Conservation (phyloP, 2,113 vertebrate genomes). For the Halcyon malimbica region DNA sequence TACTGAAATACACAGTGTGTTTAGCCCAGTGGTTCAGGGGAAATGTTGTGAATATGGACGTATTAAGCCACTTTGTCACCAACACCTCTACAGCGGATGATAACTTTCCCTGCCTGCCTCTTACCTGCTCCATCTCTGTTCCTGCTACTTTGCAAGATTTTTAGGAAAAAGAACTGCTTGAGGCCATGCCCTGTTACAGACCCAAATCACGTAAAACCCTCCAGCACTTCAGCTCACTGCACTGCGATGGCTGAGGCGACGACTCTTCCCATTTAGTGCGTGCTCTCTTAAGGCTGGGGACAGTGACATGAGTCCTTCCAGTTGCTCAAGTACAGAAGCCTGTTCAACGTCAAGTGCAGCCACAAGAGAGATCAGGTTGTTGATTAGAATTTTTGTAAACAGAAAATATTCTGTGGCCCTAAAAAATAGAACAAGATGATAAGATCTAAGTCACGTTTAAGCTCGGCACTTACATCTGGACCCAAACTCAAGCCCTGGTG, state of each 20-base stretch:
- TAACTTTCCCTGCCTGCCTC: neutral
- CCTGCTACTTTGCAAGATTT: slow-evolving; percentile 1
- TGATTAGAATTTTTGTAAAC: slow-evolving; percentile 4
- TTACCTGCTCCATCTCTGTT: slow-evolving; percentile 1
- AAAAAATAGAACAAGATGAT: fast-evolving
- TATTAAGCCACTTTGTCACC: slow-evolving; percentile 28
- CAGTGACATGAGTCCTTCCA: neutral
- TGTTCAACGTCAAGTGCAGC: neutral
- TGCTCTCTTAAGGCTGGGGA: neutral
- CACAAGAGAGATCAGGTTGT: neutral
- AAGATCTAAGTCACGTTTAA: neutral
- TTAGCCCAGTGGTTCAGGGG: neutral
- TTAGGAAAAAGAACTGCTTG: slow-evolving; percentile 34
- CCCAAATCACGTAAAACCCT: neutral
- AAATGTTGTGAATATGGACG: neutral
- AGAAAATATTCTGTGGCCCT: neutral
- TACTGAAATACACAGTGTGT: neutral
- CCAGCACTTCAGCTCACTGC: neutral
- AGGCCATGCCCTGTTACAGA: slow-evolving; percentile 1
- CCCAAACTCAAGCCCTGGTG: neutral
- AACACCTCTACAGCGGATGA: slow-evolving; percentile 6
- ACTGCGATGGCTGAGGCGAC: neutral
- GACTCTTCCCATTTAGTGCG: neutral
- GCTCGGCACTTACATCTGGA: neutral
- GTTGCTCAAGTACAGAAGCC: neutral